These are phyloP conservation scores for Nymphalis c-album DNA, from an alignment of 2,888 invertebrate species.

Conservation along the genomic window DNA sequence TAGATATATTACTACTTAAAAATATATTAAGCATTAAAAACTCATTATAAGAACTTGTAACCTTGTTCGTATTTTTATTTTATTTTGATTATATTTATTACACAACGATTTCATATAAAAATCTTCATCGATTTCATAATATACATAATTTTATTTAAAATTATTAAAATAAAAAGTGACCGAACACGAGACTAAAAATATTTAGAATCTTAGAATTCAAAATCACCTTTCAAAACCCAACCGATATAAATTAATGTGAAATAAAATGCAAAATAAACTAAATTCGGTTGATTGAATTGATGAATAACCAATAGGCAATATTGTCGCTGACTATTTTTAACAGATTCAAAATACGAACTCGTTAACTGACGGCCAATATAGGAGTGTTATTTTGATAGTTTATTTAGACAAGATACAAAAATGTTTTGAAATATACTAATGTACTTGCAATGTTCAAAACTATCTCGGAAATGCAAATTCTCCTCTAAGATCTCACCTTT, in stretches of 20 bases:
- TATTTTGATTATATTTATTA: not conserved
- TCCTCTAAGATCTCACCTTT: not conserved
- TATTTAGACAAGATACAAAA: too few species aligned
- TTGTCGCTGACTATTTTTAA: not conserved
- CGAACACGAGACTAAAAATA: too few species aligned
- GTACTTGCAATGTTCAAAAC: not conserved
- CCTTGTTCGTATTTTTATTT: slow-evolving; percentile 10
- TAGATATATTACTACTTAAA: slow-evolving; percentile 7
- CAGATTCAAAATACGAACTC: not conserved
- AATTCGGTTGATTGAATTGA: not conserved
- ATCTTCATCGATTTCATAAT: too few species aligned
- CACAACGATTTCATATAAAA: too few species aligned
- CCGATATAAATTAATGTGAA: not conserved
- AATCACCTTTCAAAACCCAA: too few species aligned
- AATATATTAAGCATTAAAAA: too few species aligned
- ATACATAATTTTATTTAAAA: too few species aligned
- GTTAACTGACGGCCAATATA: not conserved
- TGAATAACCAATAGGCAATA: not conserved
- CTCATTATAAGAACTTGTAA: not conserved
- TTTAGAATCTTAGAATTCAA: too few species aligned
- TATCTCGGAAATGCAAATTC: not conserved
- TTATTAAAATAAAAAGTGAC: too few species aligned
- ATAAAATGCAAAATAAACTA: not conserved
- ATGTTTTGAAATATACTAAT: not conserved
- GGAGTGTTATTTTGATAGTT: not conserved